Base-by-base conservation (phyloP, 53 echinoderm and acorn worm genomes). In the Luidia sarsii region DNA sequence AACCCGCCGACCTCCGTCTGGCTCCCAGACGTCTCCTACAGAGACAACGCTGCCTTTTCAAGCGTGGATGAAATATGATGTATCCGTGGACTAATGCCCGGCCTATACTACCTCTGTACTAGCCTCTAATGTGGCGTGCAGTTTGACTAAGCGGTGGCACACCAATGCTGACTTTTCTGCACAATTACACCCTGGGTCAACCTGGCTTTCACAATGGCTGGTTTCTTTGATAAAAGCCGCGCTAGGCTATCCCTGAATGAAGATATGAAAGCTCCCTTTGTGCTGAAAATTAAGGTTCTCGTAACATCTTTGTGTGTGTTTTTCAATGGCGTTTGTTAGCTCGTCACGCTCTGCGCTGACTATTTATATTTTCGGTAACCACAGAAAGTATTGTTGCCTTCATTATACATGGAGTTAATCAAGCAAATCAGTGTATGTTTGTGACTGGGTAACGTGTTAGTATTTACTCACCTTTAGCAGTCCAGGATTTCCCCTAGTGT, bases 121-220 rank as follows among this genome's bases (percentile, higher is more conserved):
- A n/a, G n/a, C n/a, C n/a, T n/a, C n/a, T n/a, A n/a, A n/a, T n/a
- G n/a, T n/a, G n/a, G n/a, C n/a, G n/a, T n/a, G n/a, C n/a, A n/a
- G 34, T 33, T n/a, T 53, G 5, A 57, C 39, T 39, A 39, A 48
- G 36, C 18, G 77, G 61, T 43, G 77, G 60, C 60, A 45, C 49
- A 77, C 77, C 61, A 62, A 77, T 77, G 41, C 28, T 54, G 20
- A 21, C 48, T 77, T 77, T 61, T 77, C 61, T 77, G 60, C 77
- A 39, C 77, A 60, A 77, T 77, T 77, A 77, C 59, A 31, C 61
- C 29, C 8, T 77, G 22, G 77, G 77, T 45, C 61, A 77, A 60
- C 61, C 18, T 29, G 41, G 61, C 24, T 14, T 45, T 24, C n/a
- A 61, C 59, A 24, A 77, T 77, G 7, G 7, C 48, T 35, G 24